These are phyloP conservation scores for Monopterus albus DNA, from an alignment of 2,113 vertebrate species.

Conservation along the genomic window DNA sequence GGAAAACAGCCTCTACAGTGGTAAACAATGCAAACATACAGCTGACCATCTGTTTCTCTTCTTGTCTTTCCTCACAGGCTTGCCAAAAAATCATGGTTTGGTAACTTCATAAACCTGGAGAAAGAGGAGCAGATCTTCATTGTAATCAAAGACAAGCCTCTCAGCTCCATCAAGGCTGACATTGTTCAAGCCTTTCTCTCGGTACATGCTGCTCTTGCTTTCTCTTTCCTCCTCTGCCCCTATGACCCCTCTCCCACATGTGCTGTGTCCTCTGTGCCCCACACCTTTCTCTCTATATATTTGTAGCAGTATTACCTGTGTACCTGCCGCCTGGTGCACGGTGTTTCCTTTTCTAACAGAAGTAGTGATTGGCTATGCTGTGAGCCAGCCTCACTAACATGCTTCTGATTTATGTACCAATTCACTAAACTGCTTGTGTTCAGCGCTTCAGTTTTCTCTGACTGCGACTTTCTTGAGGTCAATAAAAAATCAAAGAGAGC, in stretches of 20 bases:
- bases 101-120: constrained; percentile 98
- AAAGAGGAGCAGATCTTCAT: constrained; percentile 99
- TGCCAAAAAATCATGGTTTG: constrained; percentile 99
- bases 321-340: constrained; percentile 31
- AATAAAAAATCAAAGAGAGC: constrained; percentile 76
- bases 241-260: background rate
- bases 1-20: background rate
- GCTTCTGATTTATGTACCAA: constrained; percentile 69
- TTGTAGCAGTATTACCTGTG: constrained; percentile 8
- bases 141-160: constrained; percentile 97
- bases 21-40: background rate
- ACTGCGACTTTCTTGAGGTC: constrained; percentile 73
- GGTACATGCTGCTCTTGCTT: constrained; percentile 70
- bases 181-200: constrained; percentile 99
- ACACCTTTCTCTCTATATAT: background rate
- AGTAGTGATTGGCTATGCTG: constrained; percentile 32
- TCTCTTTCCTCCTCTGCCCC: background rate
- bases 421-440: constrained; percentile 70
- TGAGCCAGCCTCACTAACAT: constrained; percentile 49
- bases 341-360: constrained; percentile 1
- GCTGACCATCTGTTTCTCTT: background rate
- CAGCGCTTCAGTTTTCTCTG: constrained; percentile 64
- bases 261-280: background rate
- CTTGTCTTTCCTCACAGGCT: constrained; percentile 82
- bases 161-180: constrained; percentile 99